Base-by-base conservation (phyloP, 2,113 vertebrate genomes). In the Notothenia coriiceps region DNA sequence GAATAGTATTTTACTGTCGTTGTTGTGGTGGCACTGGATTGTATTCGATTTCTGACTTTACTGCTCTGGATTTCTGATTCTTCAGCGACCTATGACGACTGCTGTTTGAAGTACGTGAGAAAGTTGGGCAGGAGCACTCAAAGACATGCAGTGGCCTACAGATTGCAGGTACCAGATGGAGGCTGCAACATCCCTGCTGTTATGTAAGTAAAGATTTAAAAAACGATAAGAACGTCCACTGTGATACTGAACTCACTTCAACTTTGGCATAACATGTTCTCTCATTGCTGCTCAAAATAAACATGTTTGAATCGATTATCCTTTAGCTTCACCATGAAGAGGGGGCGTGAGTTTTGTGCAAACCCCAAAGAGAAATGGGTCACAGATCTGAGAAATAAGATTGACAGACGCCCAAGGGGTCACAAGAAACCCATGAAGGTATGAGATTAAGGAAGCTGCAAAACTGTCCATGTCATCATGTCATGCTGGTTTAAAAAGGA, bases 101-200 rank as follows among this genome's bases (percentile, higher is more conserved):
- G 95, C 88, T 96, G 95, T 64, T 79, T 95, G 40, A 80, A 6
- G 2, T 94, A 95, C 47, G 82, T 82, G 35, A 86, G 5, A 4
- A 8, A 0, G 20, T 0, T 92, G 2, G 20, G 0, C 6, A 0
- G 0, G 0, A 0, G 0, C 0, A 7, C 0, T 9, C 65, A 14
- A 8, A 91, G 2, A 10, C 72, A 65, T 5, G 86, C 88, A 15
- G 29, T 63, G 0, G 4, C 1, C 1, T 96, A 94, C 92, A 91
- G 74, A 67, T 0, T 0, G 40, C 95, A 96, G 70, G 60, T 80
- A 74, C 6, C 63, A 3, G 94, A 95, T 47, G 95, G 95, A 25
- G 89, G 90, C 71, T 96, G 95, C 89, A 95, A 95, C 91, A 87
- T 95, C 66, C 70, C 49, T 8, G 95, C 95, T 3, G 33, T 93